These are phyloP conservation scores for Aldabrachelys gigantea DNA, from an alignment of 2,113 vertebrate genomes.

Conservation along the genomic window DNA sequence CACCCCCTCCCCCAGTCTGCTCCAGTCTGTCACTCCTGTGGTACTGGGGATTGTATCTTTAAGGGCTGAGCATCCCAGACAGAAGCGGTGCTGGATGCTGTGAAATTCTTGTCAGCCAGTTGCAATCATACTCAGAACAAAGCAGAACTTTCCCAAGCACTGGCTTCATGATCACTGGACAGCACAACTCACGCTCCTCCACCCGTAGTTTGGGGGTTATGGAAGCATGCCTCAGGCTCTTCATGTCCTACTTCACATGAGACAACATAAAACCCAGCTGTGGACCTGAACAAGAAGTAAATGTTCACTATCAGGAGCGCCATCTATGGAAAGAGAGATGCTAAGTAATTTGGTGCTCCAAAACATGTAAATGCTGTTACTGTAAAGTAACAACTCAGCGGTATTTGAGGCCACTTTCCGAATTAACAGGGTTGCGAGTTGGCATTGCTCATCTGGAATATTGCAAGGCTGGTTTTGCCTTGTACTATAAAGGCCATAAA, in stretches of 20 bases:
- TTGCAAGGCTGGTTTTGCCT: not conserved
- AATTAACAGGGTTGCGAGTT: not conserved
- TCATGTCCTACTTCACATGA: fast-evolving
- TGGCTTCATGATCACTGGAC: not conserved
- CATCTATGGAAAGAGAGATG: not conserved
- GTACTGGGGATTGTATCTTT: not conserved
- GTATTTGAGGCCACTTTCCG: not conserved
- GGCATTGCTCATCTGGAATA: not conserved
- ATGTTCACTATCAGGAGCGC: not conserved
- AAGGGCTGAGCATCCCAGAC: not conserved
- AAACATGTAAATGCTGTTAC: not conserved
- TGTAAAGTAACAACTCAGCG: not conserved
- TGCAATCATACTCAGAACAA: not conserved
- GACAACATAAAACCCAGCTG: not conserved
- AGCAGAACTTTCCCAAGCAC: not conserved
- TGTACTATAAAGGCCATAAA: not conserved
- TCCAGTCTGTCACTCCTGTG: not conserved
- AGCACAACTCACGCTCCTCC: not conserved
- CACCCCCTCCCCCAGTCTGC: not conserved
- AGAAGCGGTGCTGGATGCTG: not conserved
- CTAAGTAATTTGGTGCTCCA: not conserved
- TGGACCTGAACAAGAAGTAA: not conserved
- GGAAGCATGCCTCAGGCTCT: not conserved
- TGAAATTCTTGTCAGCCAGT: not conserved
- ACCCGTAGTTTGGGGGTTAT: not conserved